Evolutionary conservation across 2,888 invertebrate genomes (phyloP), one percentile per base, ranked within the genome.

Genomic region (Bombyx huttoni): DNA sequence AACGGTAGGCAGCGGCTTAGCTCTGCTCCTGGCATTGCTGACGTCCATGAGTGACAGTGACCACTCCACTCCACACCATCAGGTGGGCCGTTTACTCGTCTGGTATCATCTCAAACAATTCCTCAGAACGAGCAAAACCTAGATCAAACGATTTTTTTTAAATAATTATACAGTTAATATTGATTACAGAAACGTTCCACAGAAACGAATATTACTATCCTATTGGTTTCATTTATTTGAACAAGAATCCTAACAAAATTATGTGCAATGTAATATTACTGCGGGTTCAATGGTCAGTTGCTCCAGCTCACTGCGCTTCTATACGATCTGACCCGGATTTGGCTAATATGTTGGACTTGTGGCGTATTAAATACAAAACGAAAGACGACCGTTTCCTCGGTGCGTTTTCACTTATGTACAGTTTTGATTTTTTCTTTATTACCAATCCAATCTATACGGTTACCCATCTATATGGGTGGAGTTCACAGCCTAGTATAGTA

Each of bases 301-400:
- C 71, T 0, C 73, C 82, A 0, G 82, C 66, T 0, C 78, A 78
- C 53, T 82, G 81, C 54, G 67, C 70, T 0, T 61, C 73, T 0
- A 70, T 73, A 53, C 61, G 70, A 34, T 61, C 68, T 0, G 69
- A 81, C 5, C 79, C 83, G 0, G 67, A 70, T 1, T 54, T 79
- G 56, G 59, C 67, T 0, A 12, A 61, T 35, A 57, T 65, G 34
- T 48, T 79, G 10, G 56, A 58, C 0, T 34, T 47, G 0, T 83
- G 82, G 82, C 61, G 53, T 47, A 62, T 81, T 48, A 68, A 60
- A 50, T 81, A 78, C 52, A 65, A 53, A 53, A 45, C 52, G 48
- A 50, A 13, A 45, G 50, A 54, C 13, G 51, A 49, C 0, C 48
- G 52, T 48, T 48, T 55, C 49, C 52, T 52, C 13, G 58, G 72